Percentiles rank a stretch among this genome's conserved stretches.
Conservation (phyloP, 2,113 vertebrate genomes). For the Mesembrinibis cayennensis region DNA sequence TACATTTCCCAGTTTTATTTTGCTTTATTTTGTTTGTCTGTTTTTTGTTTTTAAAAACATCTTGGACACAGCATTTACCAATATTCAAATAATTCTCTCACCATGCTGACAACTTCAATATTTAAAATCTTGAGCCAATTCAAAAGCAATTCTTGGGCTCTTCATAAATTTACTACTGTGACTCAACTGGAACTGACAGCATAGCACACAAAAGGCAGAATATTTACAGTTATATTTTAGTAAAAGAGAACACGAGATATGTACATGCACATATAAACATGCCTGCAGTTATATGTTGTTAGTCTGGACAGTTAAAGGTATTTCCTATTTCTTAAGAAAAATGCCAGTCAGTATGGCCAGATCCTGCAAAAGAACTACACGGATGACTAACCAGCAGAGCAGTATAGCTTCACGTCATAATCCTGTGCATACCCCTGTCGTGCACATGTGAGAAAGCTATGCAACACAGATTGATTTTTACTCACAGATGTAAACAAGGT, state of each 20-base stretch:
- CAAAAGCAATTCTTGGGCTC: conserved; percentile 56
- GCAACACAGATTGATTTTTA: background rate
- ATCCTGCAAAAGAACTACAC: background rate
- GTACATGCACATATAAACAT: background rate
- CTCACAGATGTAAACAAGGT: background rate
- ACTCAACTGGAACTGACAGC: background rate
- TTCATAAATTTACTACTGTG: conserved; percentile 58
- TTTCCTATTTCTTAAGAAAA: background rate
- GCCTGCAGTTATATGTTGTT: background rate
- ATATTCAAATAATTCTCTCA: conserved; percentile 65
- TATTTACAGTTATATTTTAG: background rate
- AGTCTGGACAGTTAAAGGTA: background rate
- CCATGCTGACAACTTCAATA: conserved; percentile 52
- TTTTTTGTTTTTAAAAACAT: background rate
- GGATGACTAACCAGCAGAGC: background rate
- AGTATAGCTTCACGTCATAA: background rate
- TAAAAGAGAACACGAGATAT: background rate
- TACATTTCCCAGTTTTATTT: conserved; percentile 10
- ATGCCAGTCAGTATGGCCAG: background rate
- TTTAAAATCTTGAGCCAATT: conserved; percentile 56
- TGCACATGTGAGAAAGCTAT: background rate
- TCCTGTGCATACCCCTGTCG: background rate
- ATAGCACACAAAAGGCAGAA: background rate
- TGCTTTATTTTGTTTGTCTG: background rate
- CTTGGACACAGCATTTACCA: conserved; percentile 44